Percentiles rank a stretch among this genome's conserved stretches.
Evolutionary conservation across 2,797 vertebrate species (phyloP).

Genomic region (Acanthiza pusilla): DNA sequence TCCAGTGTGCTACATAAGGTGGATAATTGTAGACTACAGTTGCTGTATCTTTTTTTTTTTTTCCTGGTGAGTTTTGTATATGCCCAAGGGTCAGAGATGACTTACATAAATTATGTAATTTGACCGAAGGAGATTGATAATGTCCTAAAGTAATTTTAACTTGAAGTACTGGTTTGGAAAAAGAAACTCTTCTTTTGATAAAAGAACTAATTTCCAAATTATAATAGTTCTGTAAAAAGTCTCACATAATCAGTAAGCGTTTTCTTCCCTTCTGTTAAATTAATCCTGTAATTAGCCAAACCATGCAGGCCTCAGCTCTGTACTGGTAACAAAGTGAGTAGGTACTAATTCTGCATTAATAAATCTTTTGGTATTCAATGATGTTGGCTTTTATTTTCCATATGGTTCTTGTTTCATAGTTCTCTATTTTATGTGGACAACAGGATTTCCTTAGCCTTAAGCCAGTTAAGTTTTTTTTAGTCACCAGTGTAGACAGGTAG

Average conservation of each 20-base stretch:
- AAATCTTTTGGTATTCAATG: background rate
- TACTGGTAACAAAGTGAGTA: background rate
- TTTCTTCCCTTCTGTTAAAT: background rate
- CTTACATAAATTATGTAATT: background rate
- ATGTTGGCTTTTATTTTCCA: background rate
- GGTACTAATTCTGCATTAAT: background rate
- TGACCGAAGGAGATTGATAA: background rate
- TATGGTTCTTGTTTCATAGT: background rate
- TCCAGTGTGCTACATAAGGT: background rate
- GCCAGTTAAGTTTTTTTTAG: constrained; percentile 12
- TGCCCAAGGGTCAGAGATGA: background rate
- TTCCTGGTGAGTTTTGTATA: background rate
- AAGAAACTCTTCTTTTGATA: background rate
- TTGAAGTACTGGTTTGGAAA: background rate
- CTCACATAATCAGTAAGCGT: background rate
- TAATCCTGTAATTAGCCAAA: background rate
- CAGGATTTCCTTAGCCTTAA: constrained; percentile 25
- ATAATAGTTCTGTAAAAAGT: background rate
- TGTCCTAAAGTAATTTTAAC: background rate
- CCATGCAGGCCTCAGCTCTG: background rate
- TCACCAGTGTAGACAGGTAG: background rate
- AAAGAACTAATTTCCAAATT: background rate
- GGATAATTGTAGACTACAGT: background rate
- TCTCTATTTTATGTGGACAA: background rate
- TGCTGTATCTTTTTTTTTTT: background rate